Base-by-base conservation (phyloP, 2,113 vertebrate genomes). In the Actenoides hombroni region DNA sequence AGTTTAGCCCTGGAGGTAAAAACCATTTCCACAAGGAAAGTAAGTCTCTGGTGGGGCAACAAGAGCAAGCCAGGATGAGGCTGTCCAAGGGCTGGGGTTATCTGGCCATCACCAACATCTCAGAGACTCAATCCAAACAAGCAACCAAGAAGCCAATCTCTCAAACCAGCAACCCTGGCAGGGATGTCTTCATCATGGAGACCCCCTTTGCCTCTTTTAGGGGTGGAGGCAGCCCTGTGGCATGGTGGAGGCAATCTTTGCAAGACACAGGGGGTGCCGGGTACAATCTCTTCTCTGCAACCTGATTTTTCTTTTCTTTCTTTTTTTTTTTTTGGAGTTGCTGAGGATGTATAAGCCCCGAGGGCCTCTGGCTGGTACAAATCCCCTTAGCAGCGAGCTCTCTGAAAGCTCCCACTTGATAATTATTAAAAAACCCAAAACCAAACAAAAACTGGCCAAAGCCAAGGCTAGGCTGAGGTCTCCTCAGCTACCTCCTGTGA, bases 171-270 rank as follows among this genome's bases (percentile, higher is more conserved):
- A 54, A 81, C 17, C 16, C 39, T 53, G 17, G 10, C 20, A 56
- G 39, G 8, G 35, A 60, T 42, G 35, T 10, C 40, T 94, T 63
- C 8, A 5, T 44, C 85, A 53, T 1, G 8, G 23, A 70, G 51
- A 79, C 6, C 11, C 33, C 49, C 13, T 49, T 11, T 68, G 35
- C 23, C 19, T 67, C 61, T 75, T 70, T 46, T 13, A 59, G n/a
- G n/a, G 6, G 18, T 40, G 74, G 8, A 79, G 37, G 56, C 31
- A 74, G 44, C 16, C 56, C 40, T 0, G 0, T 21, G 68, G 23
- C 0, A 2, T 25, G 40, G 60, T 2, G 2, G 56, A 90, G 33
- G 37, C n/a, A 51, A 61, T 40, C 35, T 70, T 59, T 63, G 37
- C 1, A 5, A 90, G 48, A 56, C 11, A 31, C 9, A 14, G 46